phyloP scores from a whole-genome alignment of 2,888 invertebrate genomes.

The Apotomis betuletana region DNA sequence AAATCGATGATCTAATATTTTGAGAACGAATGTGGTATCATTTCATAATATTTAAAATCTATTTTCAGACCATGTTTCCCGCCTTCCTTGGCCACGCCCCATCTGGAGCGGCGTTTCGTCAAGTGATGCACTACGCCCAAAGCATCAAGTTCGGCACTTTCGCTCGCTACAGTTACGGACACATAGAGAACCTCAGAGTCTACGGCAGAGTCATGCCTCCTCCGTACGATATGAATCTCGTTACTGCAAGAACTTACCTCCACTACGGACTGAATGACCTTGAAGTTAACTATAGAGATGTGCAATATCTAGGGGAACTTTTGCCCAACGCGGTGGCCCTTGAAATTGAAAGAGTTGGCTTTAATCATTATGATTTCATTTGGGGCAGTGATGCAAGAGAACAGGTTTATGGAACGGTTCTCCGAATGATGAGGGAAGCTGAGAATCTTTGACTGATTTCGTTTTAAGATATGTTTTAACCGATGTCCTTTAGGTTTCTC shows the following conservation, averaged over 20 bases:
- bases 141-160: constrained; percentile 54
- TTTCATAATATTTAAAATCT: neutral
- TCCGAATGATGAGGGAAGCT: constrained; percentile 52
- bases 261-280: constrained; percentile 55
- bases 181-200: constrained; percentile 50
- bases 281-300: constrained; percentile 53
- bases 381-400: constrained; percentile 55
- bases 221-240: constrained; percentile 52
- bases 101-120: constrained; percentile 61
- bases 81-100: constrained; percentile 55
- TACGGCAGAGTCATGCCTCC: constrained; percentile 59
- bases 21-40: too few relatives aligned
- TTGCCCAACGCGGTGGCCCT: constrained; percentile 52
- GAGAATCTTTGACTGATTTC: constrained; percentile 44
- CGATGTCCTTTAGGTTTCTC: too few relatives aligned
- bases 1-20: too few relatives aligned
- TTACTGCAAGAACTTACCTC: constrained; percentile 55
- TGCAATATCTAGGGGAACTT: constrained; percentile 47
- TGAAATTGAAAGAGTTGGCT: constrained; percentile 48
- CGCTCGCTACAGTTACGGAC: constrained; percentile 56
- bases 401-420: constrained; percentile 51
- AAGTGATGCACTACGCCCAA: constrained; percentile 63
- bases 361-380: constrained; percentile 62
- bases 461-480: neutral
- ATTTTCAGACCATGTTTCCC: constrained; percentile 43